Evolutionary conservation across 2,888 invertebrate genomes (phyloP).

Genomic region (Linnaemya tessellans): DNA sequence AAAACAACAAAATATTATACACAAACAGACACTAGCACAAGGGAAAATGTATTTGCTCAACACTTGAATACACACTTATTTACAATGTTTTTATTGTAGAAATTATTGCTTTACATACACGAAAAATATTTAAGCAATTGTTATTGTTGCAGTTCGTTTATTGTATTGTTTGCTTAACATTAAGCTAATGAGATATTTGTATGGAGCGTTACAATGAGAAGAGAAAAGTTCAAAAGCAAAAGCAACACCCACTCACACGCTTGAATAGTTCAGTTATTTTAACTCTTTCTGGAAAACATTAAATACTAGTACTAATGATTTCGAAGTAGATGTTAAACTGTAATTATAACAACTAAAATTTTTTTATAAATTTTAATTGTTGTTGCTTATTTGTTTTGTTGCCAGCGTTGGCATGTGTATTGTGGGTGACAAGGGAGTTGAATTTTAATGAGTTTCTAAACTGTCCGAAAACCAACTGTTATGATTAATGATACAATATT

Average conservation of each 20-base stretch:
- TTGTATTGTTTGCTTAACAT: constrained; percentile 57
- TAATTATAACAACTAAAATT: constrained; percentile 26
- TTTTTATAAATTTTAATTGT: constrained; percentile 42
- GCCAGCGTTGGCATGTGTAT: background rate
- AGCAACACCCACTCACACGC: background rate
- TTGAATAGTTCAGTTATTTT: background rate
- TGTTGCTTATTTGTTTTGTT: constrained; percentile 18
- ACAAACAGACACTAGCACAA: constrained; percentile 8
- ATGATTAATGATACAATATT: constrained; percentile 51
- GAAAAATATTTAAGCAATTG: constrained; percentile 6
- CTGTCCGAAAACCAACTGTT: constrained; percentile 39
- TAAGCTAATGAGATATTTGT: constrained; percentile 61
- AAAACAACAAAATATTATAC: constrained; percentile 14
- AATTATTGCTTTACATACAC: constrained; percentile 26
- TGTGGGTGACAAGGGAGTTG: background rate
- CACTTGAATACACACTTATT: constrained; percentile 54
- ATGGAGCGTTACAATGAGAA: background rate
- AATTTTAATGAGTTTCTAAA: constrained; percentile 62
- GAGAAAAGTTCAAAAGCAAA: constrained; percentile 18
- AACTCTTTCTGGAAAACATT: background rate
- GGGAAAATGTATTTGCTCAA: constrained; percentile 26
- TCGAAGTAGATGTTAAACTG: constrained; percentile 49
- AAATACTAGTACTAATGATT: constrained; percentile 36
- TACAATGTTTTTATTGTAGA: constrained; percentile 35
- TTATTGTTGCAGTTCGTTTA: constrained; percentile 1